Evolutionary conservation across 2,797 vertebrate species (phyloP).

Genomic region (Pangasius larnaudii): DNA sequence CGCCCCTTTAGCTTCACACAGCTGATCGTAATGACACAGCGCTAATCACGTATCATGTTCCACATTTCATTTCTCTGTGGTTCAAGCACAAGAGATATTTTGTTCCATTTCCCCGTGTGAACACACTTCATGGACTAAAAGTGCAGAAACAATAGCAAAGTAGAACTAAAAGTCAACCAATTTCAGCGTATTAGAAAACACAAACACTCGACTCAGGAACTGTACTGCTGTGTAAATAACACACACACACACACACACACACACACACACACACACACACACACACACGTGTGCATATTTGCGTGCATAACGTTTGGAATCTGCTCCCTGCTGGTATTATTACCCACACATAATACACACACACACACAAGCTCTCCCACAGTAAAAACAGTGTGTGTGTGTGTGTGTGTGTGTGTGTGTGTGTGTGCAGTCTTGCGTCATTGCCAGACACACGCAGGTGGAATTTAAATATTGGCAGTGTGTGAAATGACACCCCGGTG

Average conservation of each 20-base stretch:
- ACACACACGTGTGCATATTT: conserved; percentile 34
- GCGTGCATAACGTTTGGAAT: conserved; percentile 45
- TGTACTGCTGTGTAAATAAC: conserved; percentile 24
- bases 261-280: conserved; percentile 23
- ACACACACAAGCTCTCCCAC: conserved; percentile 37
- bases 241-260: conserved; percentile 36
- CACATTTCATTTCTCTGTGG: not conserved
- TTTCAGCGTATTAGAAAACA: not conserved
- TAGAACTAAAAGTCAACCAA: not conserved
- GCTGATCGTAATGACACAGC: not conserved
- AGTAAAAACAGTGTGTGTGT: conserved; percentile 8
- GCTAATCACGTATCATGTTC: not conserved
- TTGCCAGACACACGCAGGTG: conserved; percentile 54
- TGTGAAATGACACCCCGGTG: conserved; percentile 57
- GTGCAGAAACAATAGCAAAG: not conserved
- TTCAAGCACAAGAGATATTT: not conserved
- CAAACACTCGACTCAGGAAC: not conserved
- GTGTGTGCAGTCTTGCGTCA: conserved; percentile 44
- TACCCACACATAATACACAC: conserved; percentile 41
- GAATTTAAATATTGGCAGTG: conserved; percentile 54
- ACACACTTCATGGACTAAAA: not conserved
- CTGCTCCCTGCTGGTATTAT: conserved; percentile 52
- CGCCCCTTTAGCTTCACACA: not conserved
- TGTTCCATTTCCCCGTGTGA: not conserved
- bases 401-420: conserved; percentile 3